A percentile compares a stretch with the other conserved stretches of the same genome.
Conservation (phyloP, 2,113 vertebrate genomes). For the Platysteira castanea region DNA sequence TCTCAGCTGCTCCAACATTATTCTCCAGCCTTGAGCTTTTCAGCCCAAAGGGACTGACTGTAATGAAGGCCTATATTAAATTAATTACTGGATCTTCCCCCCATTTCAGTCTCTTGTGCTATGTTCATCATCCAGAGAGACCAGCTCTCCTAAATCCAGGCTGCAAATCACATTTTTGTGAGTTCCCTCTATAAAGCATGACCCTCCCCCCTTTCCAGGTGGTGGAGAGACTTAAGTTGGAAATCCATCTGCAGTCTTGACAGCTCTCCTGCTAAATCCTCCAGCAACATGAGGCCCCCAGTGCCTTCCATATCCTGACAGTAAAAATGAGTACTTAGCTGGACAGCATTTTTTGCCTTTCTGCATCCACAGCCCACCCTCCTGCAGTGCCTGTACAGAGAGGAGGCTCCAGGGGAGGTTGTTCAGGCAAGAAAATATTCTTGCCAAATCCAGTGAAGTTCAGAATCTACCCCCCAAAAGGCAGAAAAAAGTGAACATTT, state of each 20-base stretch:
- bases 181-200: neutral
- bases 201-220: rapidly evolving
- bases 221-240: rapidly evolving
- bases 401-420: neutral
- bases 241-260: neutral
- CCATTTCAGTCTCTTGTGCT: neutral
- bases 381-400: neutral
- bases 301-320: neutral
- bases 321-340: neutral
- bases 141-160: neutral
- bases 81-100: neutral
- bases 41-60: neutral
- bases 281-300: rapidly evolving
- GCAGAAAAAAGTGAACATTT: neutral
- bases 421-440: neutral
- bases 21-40: neutral
- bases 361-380: neutral
- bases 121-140: neutral
- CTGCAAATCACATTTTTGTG: neutral
- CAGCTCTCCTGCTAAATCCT: neutral
- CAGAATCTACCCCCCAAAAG: neutral
- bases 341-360: neutral
- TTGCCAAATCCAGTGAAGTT: neutral
- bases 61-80: neutral
- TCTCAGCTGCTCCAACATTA: neutral